These are phyloP conservation scores for Cremastinae sp. DNA, from an alignment of 2,888 invertebrate species.

Conservation along the genomic window DNA sequence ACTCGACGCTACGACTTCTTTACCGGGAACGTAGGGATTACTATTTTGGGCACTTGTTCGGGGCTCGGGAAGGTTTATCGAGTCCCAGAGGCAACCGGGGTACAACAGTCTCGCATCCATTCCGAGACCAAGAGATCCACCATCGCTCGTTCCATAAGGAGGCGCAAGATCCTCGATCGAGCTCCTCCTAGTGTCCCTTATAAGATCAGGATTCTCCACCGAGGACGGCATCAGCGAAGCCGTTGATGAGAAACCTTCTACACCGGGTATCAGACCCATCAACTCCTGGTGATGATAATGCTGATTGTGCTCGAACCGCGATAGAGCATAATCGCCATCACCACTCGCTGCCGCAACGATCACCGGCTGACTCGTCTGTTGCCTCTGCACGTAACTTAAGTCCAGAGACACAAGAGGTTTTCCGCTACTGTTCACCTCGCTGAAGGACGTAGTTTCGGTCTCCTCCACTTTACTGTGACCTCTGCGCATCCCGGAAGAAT, in stretches of 20 bases:
- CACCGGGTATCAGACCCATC: conserved; percentile 79
- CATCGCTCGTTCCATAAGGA: conserved; percentile 80
- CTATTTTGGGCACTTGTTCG: conserved; percentile 83
- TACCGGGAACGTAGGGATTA: conserved; percentile 89
- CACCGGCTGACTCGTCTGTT: conserved; percentile 63
- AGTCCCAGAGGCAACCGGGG: conserved; percentile 90
- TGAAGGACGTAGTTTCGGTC: conserved; percentile 75
- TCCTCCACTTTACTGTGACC: conserved; percentile 69
- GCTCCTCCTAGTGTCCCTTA: conserved; percentile 86
- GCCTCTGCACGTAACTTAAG: conserved; percentile 75
- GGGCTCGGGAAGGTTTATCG: conserved; percentile 79
- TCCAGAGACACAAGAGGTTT: conserved; percentile 75
- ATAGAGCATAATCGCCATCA: conserved; percentile 81
- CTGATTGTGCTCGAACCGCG: conserved; percentile 84
- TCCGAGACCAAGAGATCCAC: conserved; percentile 61
- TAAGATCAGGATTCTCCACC: conserved; percentile 92
- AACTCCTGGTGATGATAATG: conserved; percentile 81
- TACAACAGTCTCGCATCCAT: conserved; percentile 82
- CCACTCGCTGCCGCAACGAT: conserved; percentile 70
- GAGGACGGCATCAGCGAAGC: conserved; percentile 83
- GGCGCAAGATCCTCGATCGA: conserved; percentile 80
- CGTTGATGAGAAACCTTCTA: conserved; percentile 87
- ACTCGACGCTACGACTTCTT: conserved; percentile 74
- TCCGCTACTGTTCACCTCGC: conserved; percentile 55
- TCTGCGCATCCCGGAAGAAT: conserved; percentile 67